A percentile compares a stretch with the other conserved stretches of the same genome.
These are phyloP conservation scores for Spodoptera picta DNA, from an alignment of 2,888 invertebrate species.

Conservation along the genomic window DNA sequence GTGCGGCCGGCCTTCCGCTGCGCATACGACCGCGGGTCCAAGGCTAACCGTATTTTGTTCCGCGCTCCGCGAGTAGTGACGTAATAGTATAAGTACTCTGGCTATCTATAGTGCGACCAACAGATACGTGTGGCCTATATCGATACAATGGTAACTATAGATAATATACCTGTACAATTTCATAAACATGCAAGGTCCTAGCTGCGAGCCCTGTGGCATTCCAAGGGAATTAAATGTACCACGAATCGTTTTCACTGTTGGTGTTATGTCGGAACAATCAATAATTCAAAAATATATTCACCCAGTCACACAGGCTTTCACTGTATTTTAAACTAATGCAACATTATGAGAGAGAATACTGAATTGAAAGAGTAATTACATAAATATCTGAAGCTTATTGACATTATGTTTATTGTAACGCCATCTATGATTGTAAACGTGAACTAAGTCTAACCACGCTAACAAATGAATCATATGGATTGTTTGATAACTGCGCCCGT, in stretches of 20 bases:
- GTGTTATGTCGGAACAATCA: slow-evolving; percentile 15
- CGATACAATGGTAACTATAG: slow-evolving; percentile 41
- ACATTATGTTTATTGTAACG: slow-evolving; percentile 17
- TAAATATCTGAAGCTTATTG: not conserved
- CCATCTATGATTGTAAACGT: slow-evolving; percentile 44
- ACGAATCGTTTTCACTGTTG: not conserved
- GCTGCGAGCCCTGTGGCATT: slow-evolving; percentile 3
- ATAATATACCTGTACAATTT: slow-evolving; percentile 3
- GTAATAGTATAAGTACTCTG: slow-evolving; percentile 76
- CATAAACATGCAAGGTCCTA: not conserved
- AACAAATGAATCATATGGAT: slow-evolving; percentile 5
- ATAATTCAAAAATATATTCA: slow-evolving; percentile 1
- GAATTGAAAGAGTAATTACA: too few species aligned
- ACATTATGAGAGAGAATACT: slow-evolving; percentile 1
- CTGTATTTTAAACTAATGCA: slow-evolving; percentile 22
- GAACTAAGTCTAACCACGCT: slow-evolving; percentile 17
- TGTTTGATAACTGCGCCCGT: slow-evolving; percentile 11
- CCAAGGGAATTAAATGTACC: not conserved
- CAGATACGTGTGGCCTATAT: slow-evolving; percentile 60
- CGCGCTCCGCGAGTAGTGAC: slow-evolving; percentile 82
- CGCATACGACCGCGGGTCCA: slow-evolving; percentile 78
- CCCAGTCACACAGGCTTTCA: too few species aligned
- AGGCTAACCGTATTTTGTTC: slow-evolving; percentile 85
- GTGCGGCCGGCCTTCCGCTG: slow-evolving; percentile 64
- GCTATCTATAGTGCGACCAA: slow-evolving; percentile 70